Evolutionary conservation across 1,140 invertebrate genomes (phyloP), one percentile per base, ranked within the genome.

Genomic region (Cherax quadricarinatus): DNA sequence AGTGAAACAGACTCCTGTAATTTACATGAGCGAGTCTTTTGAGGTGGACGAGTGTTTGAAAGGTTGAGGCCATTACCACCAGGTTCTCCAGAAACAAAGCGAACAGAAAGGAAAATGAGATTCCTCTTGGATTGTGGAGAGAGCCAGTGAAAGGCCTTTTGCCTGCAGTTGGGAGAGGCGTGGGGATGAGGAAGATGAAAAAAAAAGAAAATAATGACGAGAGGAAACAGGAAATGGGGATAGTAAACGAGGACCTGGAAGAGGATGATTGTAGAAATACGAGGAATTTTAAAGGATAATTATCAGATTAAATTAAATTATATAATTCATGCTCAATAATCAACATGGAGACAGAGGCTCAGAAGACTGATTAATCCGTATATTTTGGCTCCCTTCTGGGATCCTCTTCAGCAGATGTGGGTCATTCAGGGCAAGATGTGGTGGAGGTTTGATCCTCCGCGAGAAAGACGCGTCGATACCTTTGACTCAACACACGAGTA

Each of bases 81-180:
- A 48, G 82, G n/a, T 57, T 48, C 88, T 90, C 82, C 66, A 83
- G 88, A 90, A 57, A 90, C 88, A 90, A 90, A 90, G 88, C 53
- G 81, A 90, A 73, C 82, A 81, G 81, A 90, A 90, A 90, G 88
- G 41, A 90, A 90, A 90, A 90, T 90, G 88, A 90, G 82, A 90
- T 90, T 90, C 88, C 73, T 66, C 70, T 66, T 53, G 82, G 81
- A 73, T 49, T 90, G 88, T 84, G 30, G 88, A 90, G 88, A 82
- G 86, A 73, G 86, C 75, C 53, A 60, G 86, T 62, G 86, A 88
- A 62, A 88, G 86, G 86, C 86, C 73, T 66, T 88, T 79, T 24
- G 48, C 48, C 10, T 66, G 30, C 49, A 41, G 30, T 30, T 18
- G 79, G 30, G 30, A 49, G 49, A 84, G 60, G 41, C 60, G 41